A percentile compares a stretch with the other conserved stretches of the same genome.
phyloP scores from a whole-genome alignment of 2,888 invertebrate genomes.

The Ormia ochracea region DNA sequence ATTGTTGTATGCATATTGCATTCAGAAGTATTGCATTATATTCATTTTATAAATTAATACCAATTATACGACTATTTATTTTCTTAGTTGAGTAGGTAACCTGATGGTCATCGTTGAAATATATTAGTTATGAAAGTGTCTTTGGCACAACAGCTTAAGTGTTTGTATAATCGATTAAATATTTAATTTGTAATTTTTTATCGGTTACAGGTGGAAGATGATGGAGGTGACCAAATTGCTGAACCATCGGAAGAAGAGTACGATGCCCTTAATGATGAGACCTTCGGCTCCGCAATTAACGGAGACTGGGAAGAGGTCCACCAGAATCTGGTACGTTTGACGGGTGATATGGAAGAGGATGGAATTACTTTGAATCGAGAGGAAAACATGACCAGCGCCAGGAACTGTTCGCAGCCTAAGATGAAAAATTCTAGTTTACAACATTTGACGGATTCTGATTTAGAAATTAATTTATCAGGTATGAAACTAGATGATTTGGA shows the following conservation, averaged over 20 bases:
- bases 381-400: slow-evolving; percentile 12
- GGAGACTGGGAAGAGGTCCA: slow-evolving; percentile 87
- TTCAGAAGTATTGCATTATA: not conserved
- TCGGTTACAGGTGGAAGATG: slow-evolving; percentile 70
- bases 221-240: slow-evolving; percentile 79
- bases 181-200: slow-evolving; percentile 14
- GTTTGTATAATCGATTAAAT: slow-evolving; percentile 29
- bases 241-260: slow-evolving; percentile 88
- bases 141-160: slow-evolving; percentile 27
- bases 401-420: slow-evolving; percentile 38
- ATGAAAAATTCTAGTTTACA: slow-evolving; percentile 42
- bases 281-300: slow-evolving; percentile 88
- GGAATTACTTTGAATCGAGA: slow-evolving; percentile 52
- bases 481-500: slow-evolving; percentile 76
- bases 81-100: slow-evolving; percentile 11
- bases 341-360: slow-evolving; percentile 65
- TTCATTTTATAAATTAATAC: not conserved
- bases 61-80: no score
- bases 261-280: slow-evolving; percentile 94
- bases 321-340: slow-evolving; percentile 81
- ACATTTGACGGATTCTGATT: slow-evolving; percentile 73
- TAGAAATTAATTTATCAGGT: slow-evolving; percentile 74
- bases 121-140: slow-evolving; percentile 4
- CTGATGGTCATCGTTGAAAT: not conserved
- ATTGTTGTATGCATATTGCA: not conserved